These are phyloP conservation scores for Acrossocheilus wenchowensis DNA, from an alignment of 2,797 vertebrate species.

Conservation along the genomic window DNA sequence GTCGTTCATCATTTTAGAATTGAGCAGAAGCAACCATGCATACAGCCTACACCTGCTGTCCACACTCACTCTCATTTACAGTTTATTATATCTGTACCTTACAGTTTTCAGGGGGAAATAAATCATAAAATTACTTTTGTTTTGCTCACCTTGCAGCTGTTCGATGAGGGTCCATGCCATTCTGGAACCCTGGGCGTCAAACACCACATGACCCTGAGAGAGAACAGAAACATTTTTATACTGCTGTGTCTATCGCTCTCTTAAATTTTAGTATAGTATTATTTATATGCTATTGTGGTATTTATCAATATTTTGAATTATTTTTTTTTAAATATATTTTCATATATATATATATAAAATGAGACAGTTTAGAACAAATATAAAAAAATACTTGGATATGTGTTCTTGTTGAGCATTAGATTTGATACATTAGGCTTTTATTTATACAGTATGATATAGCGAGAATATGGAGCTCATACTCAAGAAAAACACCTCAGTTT, in stretches of 20 bases:
- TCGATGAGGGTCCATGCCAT: slow-evolving; percentile 98
- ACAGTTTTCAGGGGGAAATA: slow-evolving; percentile 8
- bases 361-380: background rate
- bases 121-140: slow-evolving; percentile 16
- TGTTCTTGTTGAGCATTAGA: background rate
- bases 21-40: slow-evolving; percentile 32
- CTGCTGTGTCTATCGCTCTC: background rate
- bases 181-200: slow-evolving; percentile 95
- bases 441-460: background rate
- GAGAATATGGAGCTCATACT: background rate
- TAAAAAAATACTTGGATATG: background rate
- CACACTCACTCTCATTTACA: slow-evolving; percentile 6
- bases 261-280: background rate
- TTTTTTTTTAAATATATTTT: background rate
- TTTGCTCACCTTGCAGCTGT: slow-evolving; percentile 88
- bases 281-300: background rate
- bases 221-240: slow-evolving; percentile 31
- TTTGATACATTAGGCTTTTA: background rate
- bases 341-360: background rate
- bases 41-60: slow-evolving; percentile 34
- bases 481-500: no score
- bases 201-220: slow-evolving; percentile 92
- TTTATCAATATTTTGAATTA: background rate
- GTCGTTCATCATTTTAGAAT: slow-evolving; percentile 53
- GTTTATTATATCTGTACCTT: slow-evolving; percentile 1